These are phyloP conservation scores for Urocolius indicus DNA, from an alignment of 2,113 vertebrate species.

Conservation along the genomic window DNA sequence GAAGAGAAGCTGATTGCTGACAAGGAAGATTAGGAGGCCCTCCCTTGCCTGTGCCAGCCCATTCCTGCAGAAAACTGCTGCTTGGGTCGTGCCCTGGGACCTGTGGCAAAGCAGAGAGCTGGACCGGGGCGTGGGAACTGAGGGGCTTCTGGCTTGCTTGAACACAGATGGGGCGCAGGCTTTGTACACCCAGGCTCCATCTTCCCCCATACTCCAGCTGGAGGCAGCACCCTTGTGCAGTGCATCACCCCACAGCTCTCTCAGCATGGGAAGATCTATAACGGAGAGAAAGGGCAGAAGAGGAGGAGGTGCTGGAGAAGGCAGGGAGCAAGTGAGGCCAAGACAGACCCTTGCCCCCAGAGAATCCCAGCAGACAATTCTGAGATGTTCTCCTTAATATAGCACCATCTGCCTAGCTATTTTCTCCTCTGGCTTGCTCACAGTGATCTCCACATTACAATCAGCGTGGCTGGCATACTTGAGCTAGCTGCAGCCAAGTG, in stretches of 20 bases:
- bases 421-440: conserved; percentile 26
- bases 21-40: conserved; percentile 32
- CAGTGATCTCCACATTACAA: conserved; percentile 48
- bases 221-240: neutral
- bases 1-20: conserved; percentile 22
- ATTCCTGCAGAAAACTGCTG: neutral
- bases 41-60: neutral
- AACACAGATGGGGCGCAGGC: neutral
- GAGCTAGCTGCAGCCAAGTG: neutral
- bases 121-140: neutral
- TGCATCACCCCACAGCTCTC: neutral
- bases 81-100: neutral
- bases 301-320: neutral
- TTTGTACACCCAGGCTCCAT: neutral
- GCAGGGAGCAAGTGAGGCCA: conserved; percentile 63
- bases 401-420: conserved; percentile 61
- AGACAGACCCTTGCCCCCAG: neutral
- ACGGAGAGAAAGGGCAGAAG: neutral
- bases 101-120: neutral
- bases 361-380: conserved; percentile 56
- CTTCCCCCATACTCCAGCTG: neutral
- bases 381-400: conserved; percentile 60
- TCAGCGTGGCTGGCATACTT: conserved; percentile 51
- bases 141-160: neutral
- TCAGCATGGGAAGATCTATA: neutral